phyloP scores from a whole-genome alignment of 2,888 invertebrate species.

The Elaeidobius kamerunicus region DNA sequence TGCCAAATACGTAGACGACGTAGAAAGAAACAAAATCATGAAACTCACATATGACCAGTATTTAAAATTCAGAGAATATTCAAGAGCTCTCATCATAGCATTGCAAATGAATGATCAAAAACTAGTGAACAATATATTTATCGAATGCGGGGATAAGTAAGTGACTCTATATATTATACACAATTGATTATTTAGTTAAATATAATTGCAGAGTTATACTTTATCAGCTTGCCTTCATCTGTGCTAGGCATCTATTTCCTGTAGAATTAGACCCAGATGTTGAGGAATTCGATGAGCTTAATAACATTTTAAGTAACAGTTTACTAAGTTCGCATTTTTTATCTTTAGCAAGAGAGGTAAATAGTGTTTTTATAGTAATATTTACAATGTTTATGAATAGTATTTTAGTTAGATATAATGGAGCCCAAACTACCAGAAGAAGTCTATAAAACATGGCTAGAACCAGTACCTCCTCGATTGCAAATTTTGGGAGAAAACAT shows the following conservation, averaged over 20 bases:
- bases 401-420: conserved; percentile 85
- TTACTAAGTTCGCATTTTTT: conserved; percentile 91
- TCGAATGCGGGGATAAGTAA: conserved; percentile 76
- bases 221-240: conserved; percentile 94
- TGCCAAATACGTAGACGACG: conserved; percentile 93
- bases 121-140: conserved; percentile 81
- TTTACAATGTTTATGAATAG: not conserved
- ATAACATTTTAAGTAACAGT: conserved; percentile 91
- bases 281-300: conserved; percentile 69
- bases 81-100: conserved; percentile 83
- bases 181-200: not conserved
- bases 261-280: conserved; percentile 80
- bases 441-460: conserved; percentile 97
- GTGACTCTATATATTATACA: not conserved
- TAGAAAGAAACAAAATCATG: conserved; percentile 72
- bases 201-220: conserved; percentile 62
- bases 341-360: conserved; percentile 85
- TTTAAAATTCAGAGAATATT: conserved; percentile 80
- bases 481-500: conserved; percentile 64
- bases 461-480: conserved; percentile 65
- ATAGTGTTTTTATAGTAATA: too few species aligned
- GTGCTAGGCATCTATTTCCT: conserved; percentile 90
- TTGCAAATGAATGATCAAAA: conserved; percentile 83
- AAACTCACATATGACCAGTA: conserved; percentile 83
- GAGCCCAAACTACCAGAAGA: conserved; percentile 99